A percentile compares a stretch with the other conserved stretches of the same genome.
These are phyloP conservation scores for Polyodon spathula DNA, from an alignment of 2,113 vertebrate species.

Conservation along the genomic window DNA sequence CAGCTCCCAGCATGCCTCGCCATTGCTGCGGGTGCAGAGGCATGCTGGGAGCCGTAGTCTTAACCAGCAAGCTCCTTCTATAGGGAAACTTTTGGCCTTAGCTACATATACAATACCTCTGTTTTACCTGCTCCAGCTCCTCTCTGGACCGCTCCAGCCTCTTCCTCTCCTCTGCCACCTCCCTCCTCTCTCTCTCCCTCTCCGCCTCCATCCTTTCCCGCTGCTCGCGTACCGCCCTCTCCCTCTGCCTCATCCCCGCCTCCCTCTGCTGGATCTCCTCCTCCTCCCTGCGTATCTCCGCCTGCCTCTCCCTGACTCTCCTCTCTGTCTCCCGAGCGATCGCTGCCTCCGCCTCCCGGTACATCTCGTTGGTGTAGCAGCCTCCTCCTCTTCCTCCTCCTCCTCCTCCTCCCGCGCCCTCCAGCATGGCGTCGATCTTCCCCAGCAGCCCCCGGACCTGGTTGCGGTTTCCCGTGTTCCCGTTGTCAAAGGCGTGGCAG, in stretches of 20 bases:
- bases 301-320: background rate
- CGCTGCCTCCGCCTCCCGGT: background rate
- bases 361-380: background rate
- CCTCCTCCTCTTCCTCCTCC: background rate
- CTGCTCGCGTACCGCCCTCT: background rate
- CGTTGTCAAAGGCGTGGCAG: background rate
- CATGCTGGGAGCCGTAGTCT: no score
- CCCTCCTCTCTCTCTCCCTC: background rate
- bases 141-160: no score
- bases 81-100: no score
- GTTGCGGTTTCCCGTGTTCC: background rate
- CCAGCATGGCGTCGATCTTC: background rate
- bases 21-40: no score
- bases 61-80: no score
- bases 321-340: background rate
- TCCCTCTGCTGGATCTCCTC: no score
- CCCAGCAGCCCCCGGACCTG: background rate
- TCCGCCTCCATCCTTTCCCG: background rate
- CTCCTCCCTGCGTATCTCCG: no score
- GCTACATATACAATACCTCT: no score
- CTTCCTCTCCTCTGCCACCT: no score
- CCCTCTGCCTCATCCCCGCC: no score
- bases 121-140: background rate
- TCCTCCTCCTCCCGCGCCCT: background rate
- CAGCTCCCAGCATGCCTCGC: no score